Evolutionary conservation across 2,113 vertebrate genomes (phyloP), one percentile per base, ranked within the genome.

Genomic region (Ahaetulla prasina): DNA sequence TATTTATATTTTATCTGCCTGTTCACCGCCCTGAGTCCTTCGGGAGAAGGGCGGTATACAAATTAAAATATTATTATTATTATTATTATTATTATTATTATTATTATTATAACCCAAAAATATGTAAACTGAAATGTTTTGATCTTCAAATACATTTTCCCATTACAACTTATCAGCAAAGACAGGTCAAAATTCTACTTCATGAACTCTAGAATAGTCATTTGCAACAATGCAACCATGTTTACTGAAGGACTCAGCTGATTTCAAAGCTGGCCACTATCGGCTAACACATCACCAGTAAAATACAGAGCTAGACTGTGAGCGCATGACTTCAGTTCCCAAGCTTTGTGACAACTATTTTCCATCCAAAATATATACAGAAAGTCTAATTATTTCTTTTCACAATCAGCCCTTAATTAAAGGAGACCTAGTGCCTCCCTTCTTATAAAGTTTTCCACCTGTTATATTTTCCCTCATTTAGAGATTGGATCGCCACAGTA

Each of bases 341-440:
- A 85, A 43, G 74, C 30, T 74, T n/a, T 6, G 23, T 27, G 43
- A 93, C 23, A 85, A 23, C 20, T 6, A 18, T 68, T 91, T 89
- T 68, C 86, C 47, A 89, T 85, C 14, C 52, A 85, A 16, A 43
- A 63, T 50, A 85, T 35, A 11, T 43, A 52, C 16, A 68, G 27
- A 89, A 85, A 45, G 74, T 27, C 85, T 68, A 50, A 89, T 85
- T 89, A 85, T 87, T 88, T 39, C 85, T 85, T 88, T 89, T 90
- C 74, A 85, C 52, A 80, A 91, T 91, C 20, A 85, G 43, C 45
- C 89, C n/a, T 23, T 91, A 88, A 88, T 93, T 91, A 91, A 45
- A 93, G 52, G 43, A 91, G 85, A 93, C 55, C 52, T 39, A 84
- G 80, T 84, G 60, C 30, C 84, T 84, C 39, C 18, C 23, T 43